These are phyloP conservation scores for Epizoanthus illoricatus DNA, from an alignment of 92 coral and sea anemone species.

Conservation along the genomic window DNA sequence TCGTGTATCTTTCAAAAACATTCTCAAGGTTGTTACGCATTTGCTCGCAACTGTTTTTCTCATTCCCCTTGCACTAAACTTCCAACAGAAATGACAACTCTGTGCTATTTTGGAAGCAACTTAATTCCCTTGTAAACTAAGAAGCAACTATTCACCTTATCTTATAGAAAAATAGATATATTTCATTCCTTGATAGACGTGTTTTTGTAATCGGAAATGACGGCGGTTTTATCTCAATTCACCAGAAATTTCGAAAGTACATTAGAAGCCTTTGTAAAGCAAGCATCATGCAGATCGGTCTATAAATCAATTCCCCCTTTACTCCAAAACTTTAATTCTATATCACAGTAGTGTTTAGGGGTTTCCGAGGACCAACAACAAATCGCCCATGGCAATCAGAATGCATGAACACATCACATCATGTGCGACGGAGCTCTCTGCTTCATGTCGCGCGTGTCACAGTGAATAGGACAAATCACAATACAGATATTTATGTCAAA, in stretches of 20 bases:
- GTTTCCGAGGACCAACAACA: not conserved
- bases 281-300: not conserved
- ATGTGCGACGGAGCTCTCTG: not conserved
- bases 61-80: not conserved
- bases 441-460: constrained; percentile 21
- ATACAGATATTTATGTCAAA: not conserved
- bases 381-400: constrained; percentile 2
- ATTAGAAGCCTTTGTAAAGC: not conserved
- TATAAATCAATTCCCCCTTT: not conserved
- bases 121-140: constrained; percentile 19
- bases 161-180: not conserved
- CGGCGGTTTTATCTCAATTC: constrained; percentile 11
- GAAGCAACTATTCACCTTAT: constrained; percentile 15
- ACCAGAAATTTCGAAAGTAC: constrained; percentile 19
- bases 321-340: not conserved
- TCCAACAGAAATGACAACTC: not conserved
- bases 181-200: constrained; percentile 8
- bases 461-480: not conserved
- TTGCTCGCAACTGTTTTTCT: not conserved
- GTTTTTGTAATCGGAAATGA: constrained; percentile 25
- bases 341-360: constrained; percentile 12
- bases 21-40: not conserved
- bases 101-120: not conserved
- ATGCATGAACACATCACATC: not conserved
- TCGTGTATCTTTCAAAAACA: not conserved